phyloP scores from a whole-genome alignment of 2,888 invertebrate species.

The Acanthoscelides obtectus region DNA sequence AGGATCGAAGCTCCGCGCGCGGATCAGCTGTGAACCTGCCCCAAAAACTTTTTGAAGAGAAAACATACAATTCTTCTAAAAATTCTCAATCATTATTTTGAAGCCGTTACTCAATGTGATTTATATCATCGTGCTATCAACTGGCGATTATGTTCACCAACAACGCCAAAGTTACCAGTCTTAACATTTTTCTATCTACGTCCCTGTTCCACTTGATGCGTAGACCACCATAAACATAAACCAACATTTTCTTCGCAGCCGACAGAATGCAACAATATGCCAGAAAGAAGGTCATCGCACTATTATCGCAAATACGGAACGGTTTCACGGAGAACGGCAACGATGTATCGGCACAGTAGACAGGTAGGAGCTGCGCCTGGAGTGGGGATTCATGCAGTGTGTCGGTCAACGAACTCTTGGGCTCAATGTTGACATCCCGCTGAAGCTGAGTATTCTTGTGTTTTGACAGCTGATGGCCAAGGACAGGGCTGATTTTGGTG shows the following conservation, averaged over 20 bases:
- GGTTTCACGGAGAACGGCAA: background rate
- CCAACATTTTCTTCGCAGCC: background rate
- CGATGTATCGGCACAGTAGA: background rate
- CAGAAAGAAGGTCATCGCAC: background rate
- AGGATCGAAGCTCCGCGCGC: too few species aligned
- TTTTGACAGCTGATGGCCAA: background rate
- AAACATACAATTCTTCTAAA: too few species aligned
- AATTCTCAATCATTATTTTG: too few species aligned
- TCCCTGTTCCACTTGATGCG: background rate
- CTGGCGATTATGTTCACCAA: too few species aligned
- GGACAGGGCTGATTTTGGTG: background rate
- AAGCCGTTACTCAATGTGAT: too few species aligned
- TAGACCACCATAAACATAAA: background rate
- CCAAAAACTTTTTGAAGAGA: too few species aligned
- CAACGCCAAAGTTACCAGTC: too few species aligned
- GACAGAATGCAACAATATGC: background rate
- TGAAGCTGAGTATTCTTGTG: slow-evolving; percentile 26
- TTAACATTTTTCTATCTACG: too few species aligned
- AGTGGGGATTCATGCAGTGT: slow-evolving; percentile 40
- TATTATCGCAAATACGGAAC: background rate
- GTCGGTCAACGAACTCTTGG: slow-evolving; percentile 44
- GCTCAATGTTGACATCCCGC: slow-evolving; percentile 45
- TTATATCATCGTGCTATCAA: too few species aligned
- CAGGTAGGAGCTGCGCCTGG: slow-evolving; percentile 1
- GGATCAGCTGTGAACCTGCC: too few species aligned